These are phyloP conservation scores for Adelosebastes latens DNA, from an alignment of 2,797 vertebrate genomes.

Conservation along the genomic window DNA sequence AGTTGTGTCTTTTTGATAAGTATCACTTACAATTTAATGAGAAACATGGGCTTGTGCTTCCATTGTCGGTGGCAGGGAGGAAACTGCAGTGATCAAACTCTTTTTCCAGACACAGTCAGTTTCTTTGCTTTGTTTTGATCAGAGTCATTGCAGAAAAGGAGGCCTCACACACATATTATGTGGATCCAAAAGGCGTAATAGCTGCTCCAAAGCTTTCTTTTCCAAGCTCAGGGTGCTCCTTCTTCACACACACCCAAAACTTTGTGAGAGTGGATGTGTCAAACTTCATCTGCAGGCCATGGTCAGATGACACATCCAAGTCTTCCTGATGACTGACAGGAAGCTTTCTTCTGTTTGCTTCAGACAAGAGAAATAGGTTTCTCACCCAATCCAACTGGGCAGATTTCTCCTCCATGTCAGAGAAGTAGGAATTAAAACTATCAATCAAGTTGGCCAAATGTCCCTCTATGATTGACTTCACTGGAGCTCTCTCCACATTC, in stretches of 20 bases:
- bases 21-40: neutral
- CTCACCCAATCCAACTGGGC: slow-evolving; percentile 5
- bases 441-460: slow-evolving; percentile 5
- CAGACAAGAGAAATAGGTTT: slow-evolving; percentile 12
- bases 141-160: neutral
- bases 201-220: neutral
- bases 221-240: neutral
- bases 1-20: neutral
- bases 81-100: neutral
- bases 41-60: neutral
- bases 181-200: neutral
- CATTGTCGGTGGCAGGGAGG: neutral
- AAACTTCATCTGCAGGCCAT: neutral
- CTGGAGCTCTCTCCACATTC: neutral
- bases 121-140: neutral
- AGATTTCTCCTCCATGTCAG: slow-evolving; percentile 13
- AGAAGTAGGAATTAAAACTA: neutral
- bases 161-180: neutral
- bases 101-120: neutral
- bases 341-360: slow-evolving; percentile 2
- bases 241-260: neutral
- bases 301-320: neutral
- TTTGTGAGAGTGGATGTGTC: neutral
- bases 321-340: slow-evolving; percentile 1
- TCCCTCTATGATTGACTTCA: neutral